A percentile compares a stretch with the other conserved stretches of the same genome.
Evolutionary conservation across 2,797 vertebrate species (phyloP).

Genomic region (Denticeps clupeoides): DNA sequence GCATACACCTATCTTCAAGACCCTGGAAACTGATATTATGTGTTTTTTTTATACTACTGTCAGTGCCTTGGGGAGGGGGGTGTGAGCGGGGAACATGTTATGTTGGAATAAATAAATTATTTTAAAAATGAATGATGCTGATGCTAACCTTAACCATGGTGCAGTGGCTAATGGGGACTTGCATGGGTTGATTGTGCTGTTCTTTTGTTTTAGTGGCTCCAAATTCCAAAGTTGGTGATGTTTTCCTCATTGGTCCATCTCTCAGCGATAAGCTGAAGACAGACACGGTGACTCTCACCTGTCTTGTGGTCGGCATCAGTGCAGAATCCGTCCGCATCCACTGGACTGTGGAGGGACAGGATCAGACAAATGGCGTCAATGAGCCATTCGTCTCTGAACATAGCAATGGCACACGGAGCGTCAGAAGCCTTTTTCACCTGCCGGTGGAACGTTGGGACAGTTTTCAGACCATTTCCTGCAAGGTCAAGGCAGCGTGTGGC

Average conservation of each 20-base stretch:
- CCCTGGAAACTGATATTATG: too few species aligned
- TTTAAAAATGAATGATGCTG: too few species aligned
- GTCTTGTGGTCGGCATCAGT: slow-evolving; percentile 36
- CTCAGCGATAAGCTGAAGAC: not conserved
- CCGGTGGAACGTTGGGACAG: slow-evolving; percentile 29
- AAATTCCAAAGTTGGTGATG: slow-evolving; percentile 15
- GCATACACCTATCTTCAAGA: too few species aligned
- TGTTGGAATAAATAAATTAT: too few species aligned
- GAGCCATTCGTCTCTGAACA: slow-evolving; percentile 9
- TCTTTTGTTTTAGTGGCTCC: slow-evolving; percentile 33
- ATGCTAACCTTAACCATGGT: too few species aligned
- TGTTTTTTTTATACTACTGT: too few species aligned
- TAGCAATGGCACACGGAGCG: slow-evolving; percentile 46
- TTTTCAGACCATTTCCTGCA: slow-evolving; percentile 40
- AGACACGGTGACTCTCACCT: slow-evolving; percentile 35
- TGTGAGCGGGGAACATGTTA: too few species aligned
- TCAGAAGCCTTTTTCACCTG: slow-evolving; percentile 31
- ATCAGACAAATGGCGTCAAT: rapidly evolving
- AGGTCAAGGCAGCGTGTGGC: slow-evolving; percentile 41
- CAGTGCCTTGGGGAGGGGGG: too few species aligned
- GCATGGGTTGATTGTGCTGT: not conserved
- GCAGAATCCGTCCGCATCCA: slow-evolving; percentile 36
- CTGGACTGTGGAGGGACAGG: slow-evolving; percentile 33
- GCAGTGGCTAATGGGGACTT: too few species aligned
- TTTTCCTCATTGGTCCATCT: slow-evolving; percentile 32